These are phyloP conservation scores for Astreopora myriophthalma DNA, from an alignment of 64 coral and sea anemone genomes.

Conservation along the genomic window DNA sequence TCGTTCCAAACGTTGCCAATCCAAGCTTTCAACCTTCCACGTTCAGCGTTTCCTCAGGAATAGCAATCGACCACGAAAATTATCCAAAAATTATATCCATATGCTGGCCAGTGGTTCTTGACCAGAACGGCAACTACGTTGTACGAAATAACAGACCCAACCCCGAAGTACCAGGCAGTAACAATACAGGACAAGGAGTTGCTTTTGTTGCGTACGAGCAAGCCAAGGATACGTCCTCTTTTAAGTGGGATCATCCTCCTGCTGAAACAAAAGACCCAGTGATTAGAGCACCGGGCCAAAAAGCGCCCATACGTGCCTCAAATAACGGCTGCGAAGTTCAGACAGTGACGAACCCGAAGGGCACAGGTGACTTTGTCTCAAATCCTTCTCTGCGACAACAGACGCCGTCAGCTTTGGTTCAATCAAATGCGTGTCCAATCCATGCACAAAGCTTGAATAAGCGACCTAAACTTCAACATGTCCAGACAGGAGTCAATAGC, in stretches of 20 bases:
- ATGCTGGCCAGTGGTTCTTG: neutral
- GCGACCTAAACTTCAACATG: neutral
- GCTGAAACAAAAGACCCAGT: neutral
- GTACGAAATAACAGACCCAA: neutral
- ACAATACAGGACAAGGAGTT: neutral
- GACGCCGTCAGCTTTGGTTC: neutral
- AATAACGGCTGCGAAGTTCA: neutral
- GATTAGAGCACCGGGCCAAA: neutral
- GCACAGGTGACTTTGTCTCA: neutral
- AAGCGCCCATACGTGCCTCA: neutral
- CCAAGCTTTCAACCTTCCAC: neutral
- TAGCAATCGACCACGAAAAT: slow-evolving; percentile 20
- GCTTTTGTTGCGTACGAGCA: neutral
- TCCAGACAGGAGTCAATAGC: neutral
- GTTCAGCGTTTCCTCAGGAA: neutral
- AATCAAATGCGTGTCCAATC: neutral
- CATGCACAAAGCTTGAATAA: neutral
- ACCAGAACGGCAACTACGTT: neutral
- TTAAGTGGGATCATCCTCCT: neutral
- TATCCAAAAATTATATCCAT: slow-evolving; percentile 9
- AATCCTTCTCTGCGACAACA: neutral
- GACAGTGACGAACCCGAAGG: neutral
- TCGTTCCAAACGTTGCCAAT: neutral
- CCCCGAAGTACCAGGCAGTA: neutral
- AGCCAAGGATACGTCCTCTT: neutral